Percentiles rank a stretch among this genome's conserved stretches.
phyloP scores from a whole-genome alignment of 1,140 invertebrate genomes.

The Diorhabda elongata region DNA sequence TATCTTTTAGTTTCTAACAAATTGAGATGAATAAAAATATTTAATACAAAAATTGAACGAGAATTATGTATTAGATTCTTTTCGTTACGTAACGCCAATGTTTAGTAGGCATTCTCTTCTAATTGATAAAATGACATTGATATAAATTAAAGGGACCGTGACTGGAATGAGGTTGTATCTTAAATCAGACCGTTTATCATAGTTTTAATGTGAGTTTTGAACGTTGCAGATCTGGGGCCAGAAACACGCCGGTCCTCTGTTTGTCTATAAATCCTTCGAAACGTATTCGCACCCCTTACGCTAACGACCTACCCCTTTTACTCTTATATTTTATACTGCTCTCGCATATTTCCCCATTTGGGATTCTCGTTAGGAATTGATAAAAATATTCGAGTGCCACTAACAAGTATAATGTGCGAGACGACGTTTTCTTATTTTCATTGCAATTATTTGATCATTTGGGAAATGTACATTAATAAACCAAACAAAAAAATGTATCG shows the following conservation, averaged over 20 bases:
- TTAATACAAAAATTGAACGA: too few relatives aligned
- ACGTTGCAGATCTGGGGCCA: constrained; percentile 40
- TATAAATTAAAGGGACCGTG: constrained; percentile 47
- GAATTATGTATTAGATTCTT: too few relatives aligned
- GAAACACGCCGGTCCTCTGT: constrained; percentile 38
- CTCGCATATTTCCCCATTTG: not conserved
- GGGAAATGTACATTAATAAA: too few relatives aligned
- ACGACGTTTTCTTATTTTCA: too few relatives aligned
- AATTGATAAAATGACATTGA: constrained; percentile 48
- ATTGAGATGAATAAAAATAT: too few relatives aligned
- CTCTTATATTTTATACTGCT: constrained; percentile 2
- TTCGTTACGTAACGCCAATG: not conserved
- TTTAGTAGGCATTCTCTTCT: constrained; percentile 39
- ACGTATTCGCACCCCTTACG: constrained; percentile 32
- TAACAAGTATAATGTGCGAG: too few relatives aligned
- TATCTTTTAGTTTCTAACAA: too few relatives aligned
- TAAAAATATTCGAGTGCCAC: too few relatives aligned
- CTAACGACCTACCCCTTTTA: constrained; percentile 29
- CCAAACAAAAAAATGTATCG: too few relatives aligned
- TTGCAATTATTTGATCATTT: too few relatives aligned
- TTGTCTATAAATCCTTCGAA: constrained; percentile 44
- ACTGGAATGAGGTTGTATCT: constrained; percentile 46
- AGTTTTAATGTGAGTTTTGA: constrained; percentile 46
- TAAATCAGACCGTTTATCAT: constrained; percentile 47
- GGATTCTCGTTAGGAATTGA: too few relatives aligned